Base-by-base conservation (phyloP, 1,140 invertebrate species). In the Parasteatoda tepidariorum region DNA sequence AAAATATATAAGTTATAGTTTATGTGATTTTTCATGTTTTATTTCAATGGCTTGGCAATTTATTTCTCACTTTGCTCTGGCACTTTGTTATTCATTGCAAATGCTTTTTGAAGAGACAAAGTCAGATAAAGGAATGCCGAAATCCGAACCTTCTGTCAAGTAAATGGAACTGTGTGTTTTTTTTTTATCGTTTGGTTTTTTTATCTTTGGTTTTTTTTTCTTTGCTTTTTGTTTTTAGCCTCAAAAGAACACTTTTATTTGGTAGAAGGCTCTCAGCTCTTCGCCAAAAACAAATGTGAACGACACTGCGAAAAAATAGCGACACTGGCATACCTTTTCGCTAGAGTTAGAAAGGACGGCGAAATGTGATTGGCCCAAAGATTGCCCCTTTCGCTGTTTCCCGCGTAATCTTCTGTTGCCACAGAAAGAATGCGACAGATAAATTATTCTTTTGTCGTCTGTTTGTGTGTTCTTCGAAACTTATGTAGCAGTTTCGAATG, bases 271-370 rank as follows among this genome's bases (percentile, higher is more conserved):
- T 71, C 55, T 74, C 41, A 26, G 57, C 26, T 74, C 71, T 74
- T 59, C 71, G 33, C 54, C 54, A 61, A 48, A 48, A 74, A 74
- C 71, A 55, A 61, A 74, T 74, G 71, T 74, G 71, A 34, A 34
- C 71, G 71, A 61, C 57, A 71, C 68, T 48, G 26, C 48, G 18
- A 71, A 48, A 18, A 71, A 71, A 31, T 26, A n/a, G n/a, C n/a
- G n/a, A 61, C 71, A 61, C 24, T 48, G 57, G 55, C 71, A 74
- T 74, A 74, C 71, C 71, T 74, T 74, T 61, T 74, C 54, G 70
- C 28, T 73, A 48, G 38, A 48, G 4, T 48, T 48, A 59, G 70
- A 31, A 73, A 18, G 54, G 54, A 73, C 48, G 22, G 70, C 13
- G 54, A 73, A 73, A 73, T 73, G 70, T 61, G 71, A 74, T 74